Evolutionary conservation across 2,113 vertebrate species (phyloP).

Genomic region (Pardalotus punctatus): DNA sequence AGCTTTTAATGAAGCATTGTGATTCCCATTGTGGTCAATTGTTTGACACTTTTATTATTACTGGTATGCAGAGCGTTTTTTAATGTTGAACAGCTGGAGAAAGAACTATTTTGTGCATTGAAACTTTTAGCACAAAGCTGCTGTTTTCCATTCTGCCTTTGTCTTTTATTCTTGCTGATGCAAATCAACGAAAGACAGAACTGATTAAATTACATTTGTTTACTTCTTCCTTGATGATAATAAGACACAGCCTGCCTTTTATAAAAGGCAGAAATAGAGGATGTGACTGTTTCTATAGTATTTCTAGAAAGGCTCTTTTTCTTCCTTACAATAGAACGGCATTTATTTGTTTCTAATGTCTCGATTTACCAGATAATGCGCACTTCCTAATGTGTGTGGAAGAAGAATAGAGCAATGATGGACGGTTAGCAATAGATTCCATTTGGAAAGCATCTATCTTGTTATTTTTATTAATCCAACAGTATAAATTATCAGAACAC

Average conservation of each 20-base stretch:
- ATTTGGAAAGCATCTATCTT: neutral
- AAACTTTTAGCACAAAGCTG: constrained; percentile 55
- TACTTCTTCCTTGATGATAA: constrained; percentile 48
- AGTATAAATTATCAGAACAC: neutral
- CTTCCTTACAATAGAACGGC: neutral
- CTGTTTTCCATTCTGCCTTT: constrained; percentile 54
- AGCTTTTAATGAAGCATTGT: constrained; percentile 52
- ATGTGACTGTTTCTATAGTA: constrained; percentile 13
- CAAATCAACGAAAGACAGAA: constrained; percentile 45
- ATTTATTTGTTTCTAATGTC: constrained; percentile 14
- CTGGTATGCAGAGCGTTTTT: constrained; percentile 10
- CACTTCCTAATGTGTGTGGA: neutral
- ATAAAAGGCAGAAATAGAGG: constrained; percentile 15
- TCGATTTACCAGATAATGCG: neutral
- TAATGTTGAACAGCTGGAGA: constrained; percentile 54
- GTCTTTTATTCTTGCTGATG: constrained; percentile 61
- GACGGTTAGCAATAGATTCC: neutral
- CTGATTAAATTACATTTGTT: constrained; percentile 62
- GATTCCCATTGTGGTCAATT: constrained; percentile 35
- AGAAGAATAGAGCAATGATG: neutral
- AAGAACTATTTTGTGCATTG: constrained; percentile 61
- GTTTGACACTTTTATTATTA: constrained; percentile 46
- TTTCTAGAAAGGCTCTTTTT: neutral
- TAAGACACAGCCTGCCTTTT: constrained; percentile 36
- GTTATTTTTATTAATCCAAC: constrained; percentile 12